Percentiles rank a stretch among this genome's conserved stretches.
These are phyloP conservation scores for Chrysomela aeneicollis DNA, from an alignment of 2,888 invertebrate genomes.

Conservation along the genomic window DNA sequence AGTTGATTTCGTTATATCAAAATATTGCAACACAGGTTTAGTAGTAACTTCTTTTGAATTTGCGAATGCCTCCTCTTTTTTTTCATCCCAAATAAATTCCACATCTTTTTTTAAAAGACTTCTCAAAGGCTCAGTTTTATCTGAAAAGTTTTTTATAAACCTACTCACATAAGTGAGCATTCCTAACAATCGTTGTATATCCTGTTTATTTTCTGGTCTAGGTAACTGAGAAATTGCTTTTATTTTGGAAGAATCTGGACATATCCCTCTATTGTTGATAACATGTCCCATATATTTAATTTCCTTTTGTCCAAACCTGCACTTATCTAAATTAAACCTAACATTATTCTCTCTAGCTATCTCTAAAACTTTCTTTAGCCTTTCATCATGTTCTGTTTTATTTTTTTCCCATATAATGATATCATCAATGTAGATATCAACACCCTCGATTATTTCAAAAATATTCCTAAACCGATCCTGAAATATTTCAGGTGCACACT, in stretches of 20 bases:
- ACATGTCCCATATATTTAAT: constrained; percentile 40
- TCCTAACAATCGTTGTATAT: constrained; percentile 46
- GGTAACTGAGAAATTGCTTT: constrained; percentile 39
- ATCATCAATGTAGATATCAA: constrained; percentile 38
- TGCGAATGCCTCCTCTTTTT: constrained; percentile 15
- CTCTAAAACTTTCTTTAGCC: too few relatives aligned
- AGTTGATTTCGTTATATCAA: too few relatives aligned
- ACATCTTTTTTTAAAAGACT: too few relatives aligned
- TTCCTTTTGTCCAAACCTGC: too few relatives aligned
- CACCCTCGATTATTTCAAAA: constrained; percentile 2
- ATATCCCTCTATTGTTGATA: constrained; percentile 30
- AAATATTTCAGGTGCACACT: too few relatives aligned
- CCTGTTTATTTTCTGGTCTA: constrained; percentile 41
- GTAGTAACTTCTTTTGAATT: not conserved
- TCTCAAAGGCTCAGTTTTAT: not conserved
- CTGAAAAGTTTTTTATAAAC: constrained; percentile 42
- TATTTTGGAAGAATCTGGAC: constrained; percentile 37
- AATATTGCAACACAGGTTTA: too few relatives aligned
- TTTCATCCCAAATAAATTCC: too few relatives aligned
- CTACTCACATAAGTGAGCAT: constrained; percentile 46
- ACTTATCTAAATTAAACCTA: too few relatives aligned
- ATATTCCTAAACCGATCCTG: constrained; percentile 21
- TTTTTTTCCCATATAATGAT: constrained; percentile 42
- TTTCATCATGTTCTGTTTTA: too few relatives aligned
- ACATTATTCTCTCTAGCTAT: too few relatives aligned